These are phyloP conservation scores for Zygothrica quintamaculata DNA, from an alignment of 2,888 invertebrate species.

Conservation along the genomic window DNA sequence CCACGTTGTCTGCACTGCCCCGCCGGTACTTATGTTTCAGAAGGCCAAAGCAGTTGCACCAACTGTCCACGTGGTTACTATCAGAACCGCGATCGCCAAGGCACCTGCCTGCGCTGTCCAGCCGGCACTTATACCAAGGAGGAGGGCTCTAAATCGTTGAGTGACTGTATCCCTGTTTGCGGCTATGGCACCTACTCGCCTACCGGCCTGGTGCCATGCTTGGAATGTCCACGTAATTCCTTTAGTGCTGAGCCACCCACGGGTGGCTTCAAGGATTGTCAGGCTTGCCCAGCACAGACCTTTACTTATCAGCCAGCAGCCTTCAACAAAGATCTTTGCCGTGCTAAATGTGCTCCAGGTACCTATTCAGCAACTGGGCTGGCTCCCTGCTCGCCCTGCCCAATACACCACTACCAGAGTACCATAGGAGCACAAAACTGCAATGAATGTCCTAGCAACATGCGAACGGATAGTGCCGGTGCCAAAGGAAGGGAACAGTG, in stretches of 20 bases:
- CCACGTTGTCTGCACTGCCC: slow-evolving; percentile 98
- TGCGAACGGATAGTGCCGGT: slow-evolving; percentile 92
- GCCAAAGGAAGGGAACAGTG: slow-evolving; percentile 94
- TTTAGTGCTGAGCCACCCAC: slow-evolving; percentile 94
- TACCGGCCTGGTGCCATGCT: slow-evolving; percentile 95
- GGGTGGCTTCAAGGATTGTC: slow-evolving; percentile 96
- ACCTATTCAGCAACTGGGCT: slow-evolving; percentile 96
- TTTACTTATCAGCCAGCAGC: slow-evolving; percentile 97
- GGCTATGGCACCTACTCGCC: slow-evolving; percentile 98
- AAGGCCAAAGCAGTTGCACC: slow-evolving; percentile 95
- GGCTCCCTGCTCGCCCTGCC: slow-evolving; percentile 96
- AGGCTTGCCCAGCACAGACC: slow-evolving; percentile 94
- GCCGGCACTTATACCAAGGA: slow-evolving; percentile 96
- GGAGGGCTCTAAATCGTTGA: slow-evolving; percentile 93
- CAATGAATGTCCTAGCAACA: slow-evolving; percentile 95
- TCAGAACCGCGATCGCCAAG: slow-evolving; percentile 96
- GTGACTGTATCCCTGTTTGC: slow-evolving; percentile 96
- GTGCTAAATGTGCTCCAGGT: slow-evolving; percentile 95
- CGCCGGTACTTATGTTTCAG: slow-evolving; percentile 96
- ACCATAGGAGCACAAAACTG: slow-evolving; percentile 93
- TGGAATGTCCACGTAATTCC: slow-evolving; percentile 96
- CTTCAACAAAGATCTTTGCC: slow-evolving; percentile 91
- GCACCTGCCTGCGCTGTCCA: slow-evolving; percentile 95
- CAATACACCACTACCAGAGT: slow-evolving; percentile 95
- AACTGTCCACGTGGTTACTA: slow-evolving; percentile 96